Conservation (phyloP, 2,113 vertebrate species). For the Actenoides lindsayi region DNA sequence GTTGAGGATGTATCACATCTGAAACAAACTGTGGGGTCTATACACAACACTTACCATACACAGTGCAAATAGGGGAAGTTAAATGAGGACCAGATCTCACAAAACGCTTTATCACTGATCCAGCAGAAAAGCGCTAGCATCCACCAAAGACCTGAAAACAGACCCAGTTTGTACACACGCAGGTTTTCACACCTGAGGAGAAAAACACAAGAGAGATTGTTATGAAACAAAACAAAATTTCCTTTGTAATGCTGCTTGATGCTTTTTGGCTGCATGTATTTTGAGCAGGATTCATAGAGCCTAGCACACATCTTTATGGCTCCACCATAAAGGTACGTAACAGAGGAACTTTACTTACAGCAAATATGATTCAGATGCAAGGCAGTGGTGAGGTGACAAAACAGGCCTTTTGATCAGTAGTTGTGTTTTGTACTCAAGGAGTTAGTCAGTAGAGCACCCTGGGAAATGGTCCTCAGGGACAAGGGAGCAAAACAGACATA, state of each 20-base stretch:
- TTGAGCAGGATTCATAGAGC: neutral
- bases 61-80: slow-evolving; percentile 98
- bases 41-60: slow-evolving; percentile 84
- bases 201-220: neutral
- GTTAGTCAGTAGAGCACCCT: no score
- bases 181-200: slow-evolving; percentile 90
- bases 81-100: slow-evolving; percentile 93
- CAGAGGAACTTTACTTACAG: neutral
- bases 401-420: neutral
- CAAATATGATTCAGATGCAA: neutral
- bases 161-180: slow-evolving; percentile 94
- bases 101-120: slow-evolving; percentile 95
- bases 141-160: slow-evolving; percentile 97
- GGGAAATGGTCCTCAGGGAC: no score
- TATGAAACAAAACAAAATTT: neutral
- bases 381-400: neutral
- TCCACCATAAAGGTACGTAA: neutral
- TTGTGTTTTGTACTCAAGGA: neutral
- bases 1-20: neutral
- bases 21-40: neutral
- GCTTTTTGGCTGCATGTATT: neutral
- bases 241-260: neutral
- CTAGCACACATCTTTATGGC: neutral
- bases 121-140: slow-evolving; percentile 92
- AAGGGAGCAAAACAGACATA: no score